A percentile compares a stretch with the other conserved stretches of the same genome.
Conservation (phyloP, 2,888 invertebrate species). For the Macaria liturata region DNA sequence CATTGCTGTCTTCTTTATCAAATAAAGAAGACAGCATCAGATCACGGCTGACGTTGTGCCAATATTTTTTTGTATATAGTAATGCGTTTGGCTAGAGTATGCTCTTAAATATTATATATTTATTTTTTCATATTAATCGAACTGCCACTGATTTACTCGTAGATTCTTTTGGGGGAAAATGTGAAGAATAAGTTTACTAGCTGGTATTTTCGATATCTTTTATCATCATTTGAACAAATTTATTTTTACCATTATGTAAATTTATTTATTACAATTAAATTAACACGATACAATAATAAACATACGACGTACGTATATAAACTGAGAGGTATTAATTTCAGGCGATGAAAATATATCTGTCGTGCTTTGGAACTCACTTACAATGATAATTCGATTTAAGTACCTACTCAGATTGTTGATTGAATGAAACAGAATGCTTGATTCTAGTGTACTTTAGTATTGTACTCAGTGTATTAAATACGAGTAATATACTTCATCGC, state of each 20-base stretch:
- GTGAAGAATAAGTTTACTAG: too few species aligned
- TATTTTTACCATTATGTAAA: too few species aligned
- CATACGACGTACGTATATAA: neutral
- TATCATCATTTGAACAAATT: too few species aligned
- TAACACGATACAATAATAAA: conserved; percentile 6
- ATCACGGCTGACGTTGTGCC: too few species aligned
- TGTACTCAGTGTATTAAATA: too few species aligned
- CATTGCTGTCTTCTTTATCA: conserved; percentile 48
- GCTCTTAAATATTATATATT: conserved; percentile 1
- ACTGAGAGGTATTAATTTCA: conserved; percentile 10
- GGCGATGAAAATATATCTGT: conserved; percentile 12
- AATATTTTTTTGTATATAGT: conserved; percentile 28
- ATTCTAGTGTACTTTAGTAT: too few species aligned
- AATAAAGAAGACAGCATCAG: too few species aligned
- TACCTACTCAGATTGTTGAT: neutral
- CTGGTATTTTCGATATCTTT: too few species aligned
- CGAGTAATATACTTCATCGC: too few species aligned
- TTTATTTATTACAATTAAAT: conserved; percentile 20
- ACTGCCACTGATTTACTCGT: neutral
- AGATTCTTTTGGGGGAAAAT: too few species aligned
- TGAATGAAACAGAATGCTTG: neutral
- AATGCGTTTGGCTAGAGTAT: conserved; percentile 21
- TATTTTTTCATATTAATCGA: conserved; percentile 5
- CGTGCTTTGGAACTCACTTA: conserved; percentile 11
- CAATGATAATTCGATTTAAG: neutral